These are phyloP conservation scores for Limanda limanda DNA, from an alignment of 2,113 vertebrate genomes.

Conservation along the genomic window DNA sequence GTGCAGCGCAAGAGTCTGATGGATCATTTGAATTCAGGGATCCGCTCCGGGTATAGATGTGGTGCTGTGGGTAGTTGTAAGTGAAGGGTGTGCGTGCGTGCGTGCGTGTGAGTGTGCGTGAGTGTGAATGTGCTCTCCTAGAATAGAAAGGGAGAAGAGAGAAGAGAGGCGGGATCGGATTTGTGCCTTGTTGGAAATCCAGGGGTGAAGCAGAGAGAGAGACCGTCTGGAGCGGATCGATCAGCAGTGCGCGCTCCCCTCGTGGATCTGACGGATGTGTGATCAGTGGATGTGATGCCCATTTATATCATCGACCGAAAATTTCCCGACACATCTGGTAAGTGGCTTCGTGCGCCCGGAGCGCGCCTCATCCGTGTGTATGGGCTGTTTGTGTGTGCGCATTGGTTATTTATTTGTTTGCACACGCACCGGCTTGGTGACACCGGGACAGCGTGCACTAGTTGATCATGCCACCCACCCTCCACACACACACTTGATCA, in stretches of 20 bases:
- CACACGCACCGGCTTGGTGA: conserved; percentile 42
- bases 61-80: conserved; percentile 36
- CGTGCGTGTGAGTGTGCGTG: conserved; percentile 24
- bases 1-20: conserved; percentile 52
- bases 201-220: conserved; percentile 42
- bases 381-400: not conserved
- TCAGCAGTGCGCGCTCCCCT: conserved; percentile 69
- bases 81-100: conserved; percentile 27
- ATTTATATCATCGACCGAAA: conserved; percentile 82
- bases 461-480: conserved; percentile 66
- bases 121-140: conserved; percentile 43
- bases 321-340: conserved; percentile 84
- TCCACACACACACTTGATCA: too few species aligned
- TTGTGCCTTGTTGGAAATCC: conserved; percentile 43
- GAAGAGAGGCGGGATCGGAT: conserved; percentile 60
- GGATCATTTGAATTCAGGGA: conserved; percentile 56
- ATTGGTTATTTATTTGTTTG: not conserved
- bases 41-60: conserved; percentile 58
- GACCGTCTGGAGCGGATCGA: conserved; percentile 50
- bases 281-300: conserved; percentile 82
- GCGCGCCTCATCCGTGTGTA: conserved; percentile 7
- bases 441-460: conserved; percentile 62
- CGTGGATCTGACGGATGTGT: conserved; percentile 71
- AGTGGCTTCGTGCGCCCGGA: conserved; percentile 66
- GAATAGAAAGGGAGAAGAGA: conserved; percentile 56